phyloP scores from a whole-genome alignment of 2,888 invertebrate genomes.

The Chloroclystis v-ata region DNA sequence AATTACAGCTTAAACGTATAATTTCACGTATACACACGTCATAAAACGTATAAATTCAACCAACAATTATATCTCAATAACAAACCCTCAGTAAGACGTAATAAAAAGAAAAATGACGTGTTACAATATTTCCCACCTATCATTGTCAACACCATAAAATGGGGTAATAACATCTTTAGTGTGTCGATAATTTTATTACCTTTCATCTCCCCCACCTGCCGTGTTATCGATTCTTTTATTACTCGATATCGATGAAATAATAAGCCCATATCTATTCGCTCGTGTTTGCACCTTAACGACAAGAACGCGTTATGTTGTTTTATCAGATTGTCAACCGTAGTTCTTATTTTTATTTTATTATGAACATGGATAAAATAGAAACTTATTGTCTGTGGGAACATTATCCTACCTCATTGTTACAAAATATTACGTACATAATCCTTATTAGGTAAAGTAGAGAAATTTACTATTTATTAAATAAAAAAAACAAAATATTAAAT shows the following conservation, averaged over 20 bases:
- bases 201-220: not conserved
- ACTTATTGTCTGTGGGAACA: too few species aligned
- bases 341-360: constrained; percentile 44
- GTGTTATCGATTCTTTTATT: not conserved
- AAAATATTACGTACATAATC: too few species aligned
- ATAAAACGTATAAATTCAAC: too few species aligned
- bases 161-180: not conserved
- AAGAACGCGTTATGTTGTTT: constrained; percentile 58
- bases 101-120: too few species aligned
- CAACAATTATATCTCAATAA: too few species aligned
- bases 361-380: constrained; percentile 27
- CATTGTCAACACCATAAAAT: not conserved
- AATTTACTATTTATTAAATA: too few species aligned
- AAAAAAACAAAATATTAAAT: too few species aligned
- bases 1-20: too few species aligned
- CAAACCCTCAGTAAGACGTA: too few species aligned
- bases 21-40: too few species aligned
- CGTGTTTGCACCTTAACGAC: constrained; percentile 59
- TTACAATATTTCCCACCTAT: not conserved
- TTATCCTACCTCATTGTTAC: too few species aligned
- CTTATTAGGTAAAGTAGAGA: too few species aligned
- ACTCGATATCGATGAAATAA: constrained; percentile 11
- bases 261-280: constrained; percentile 16
- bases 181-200: not conserved
- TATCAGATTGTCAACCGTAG: constrained; percentile 51